Conservation (phyloP, 2,797 vertebrate species). For the Rhynchonycteris naso region DNA sequence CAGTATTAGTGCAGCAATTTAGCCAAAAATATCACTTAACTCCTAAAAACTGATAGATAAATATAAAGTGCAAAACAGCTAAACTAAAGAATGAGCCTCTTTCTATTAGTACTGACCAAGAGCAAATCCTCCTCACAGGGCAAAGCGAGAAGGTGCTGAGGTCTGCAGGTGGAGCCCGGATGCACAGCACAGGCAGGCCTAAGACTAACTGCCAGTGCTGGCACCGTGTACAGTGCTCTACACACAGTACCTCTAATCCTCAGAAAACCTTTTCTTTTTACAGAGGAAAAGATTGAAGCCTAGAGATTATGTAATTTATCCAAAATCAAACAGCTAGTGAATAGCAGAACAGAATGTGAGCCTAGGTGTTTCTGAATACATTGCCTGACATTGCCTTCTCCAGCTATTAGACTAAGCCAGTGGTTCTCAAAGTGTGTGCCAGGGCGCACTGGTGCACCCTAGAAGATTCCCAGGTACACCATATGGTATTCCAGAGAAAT, state of each 20-base stretch:
- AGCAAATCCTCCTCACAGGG: background rate
- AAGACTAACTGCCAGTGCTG: background rate
- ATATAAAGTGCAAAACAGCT: background rate
- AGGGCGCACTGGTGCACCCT: too few relatives aligned
- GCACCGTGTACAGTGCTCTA: background rate
- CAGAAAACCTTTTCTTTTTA: background rate
- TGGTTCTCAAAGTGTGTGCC: too few relatives aligned
- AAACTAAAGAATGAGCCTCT: background rate
- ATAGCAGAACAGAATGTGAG: background rate
- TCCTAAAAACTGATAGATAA: background rate
- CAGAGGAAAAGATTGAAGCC: background rate
- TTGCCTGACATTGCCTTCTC: background rate
- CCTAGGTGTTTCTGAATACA: too few relatives aligned
- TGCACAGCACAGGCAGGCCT: background rate
- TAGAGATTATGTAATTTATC: background rate
- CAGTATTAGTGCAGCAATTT: background rate
- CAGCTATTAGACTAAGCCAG: background rate
- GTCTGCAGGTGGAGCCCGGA: too few relatives aligned
- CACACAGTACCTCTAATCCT: background rate
- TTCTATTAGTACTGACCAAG: accelerated
- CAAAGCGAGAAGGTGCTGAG: accelerated
- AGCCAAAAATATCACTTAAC: background rate
- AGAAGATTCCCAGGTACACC: too few relatives aligned
- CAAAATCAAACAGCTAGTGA: background rate
- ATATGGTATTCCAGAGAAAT: too few relatives aligned